Conservation (phyloP, 2,797 vertebrate genomes). For the Pipistrellus pipistrellus region DNA sequence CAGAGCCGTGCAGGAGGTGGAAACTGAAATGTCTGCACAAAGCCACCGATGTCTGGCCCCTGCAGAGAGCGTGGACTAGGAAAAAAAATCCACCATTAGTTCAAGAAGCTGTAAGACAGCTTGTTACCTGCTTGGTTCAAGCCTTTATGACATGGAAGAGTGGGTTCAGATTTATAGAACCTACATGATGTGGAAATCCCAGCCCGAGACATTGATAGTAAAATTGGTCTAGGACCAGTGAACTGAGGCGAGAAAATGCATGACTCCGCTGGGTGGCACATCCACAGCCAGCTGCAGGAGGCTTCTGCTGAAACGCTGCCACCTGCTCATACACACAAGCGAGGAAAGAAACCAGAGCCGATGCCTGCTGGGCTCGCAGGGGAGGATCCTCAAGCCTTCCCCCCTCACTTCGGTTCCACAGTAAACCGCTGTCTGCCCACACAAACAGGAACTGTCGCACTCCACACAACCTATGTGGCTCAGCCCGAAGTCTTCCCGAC, state of each 20-base stretch:
- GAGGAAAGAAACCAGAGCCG: neutral
- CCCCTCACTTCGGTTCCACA: neutral
- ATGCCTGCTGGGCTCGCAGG: rapidly evolving
- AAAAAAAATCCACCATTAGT: neutral
- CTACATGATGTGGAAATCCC: neutral
- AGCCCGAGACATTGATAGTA: neutral
- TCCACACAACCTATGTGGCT: rapidly evolving
- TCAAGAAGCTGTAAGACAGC: neutral
- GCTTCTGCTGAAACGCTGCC: neutral
- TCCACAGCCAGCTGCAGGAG: neutral
- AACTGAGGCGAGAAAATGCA: neutral
- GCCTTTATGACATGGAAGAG: neutral
- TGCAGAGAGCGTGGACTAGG: neutral
- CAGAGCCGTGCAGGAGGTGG: rapidly evolving
- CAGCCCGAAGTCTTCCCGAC: neutral
- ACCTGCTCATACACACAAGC: neutral
- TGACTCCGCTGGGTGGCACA: neutral
- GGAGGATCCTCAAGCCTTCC: no score
- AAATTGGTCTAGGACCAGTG: neutral
- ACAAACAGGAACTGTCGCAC: rapidly evolving
- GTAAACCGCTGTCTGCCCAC: neutral
- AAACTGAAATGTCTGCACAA: neutral
- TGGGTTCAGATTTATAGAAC: neutral
- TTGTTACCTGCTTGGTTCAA: neutral
- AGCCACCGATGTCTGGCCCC: neutral